A percentile compares a stretch with the other conserved stretches of the same genome.
These are phyloP conservation scores for Papilio protenor DNA, from an alignment of 2,888 invertebrate genomes.

Conservation along the genomic window DNA sequence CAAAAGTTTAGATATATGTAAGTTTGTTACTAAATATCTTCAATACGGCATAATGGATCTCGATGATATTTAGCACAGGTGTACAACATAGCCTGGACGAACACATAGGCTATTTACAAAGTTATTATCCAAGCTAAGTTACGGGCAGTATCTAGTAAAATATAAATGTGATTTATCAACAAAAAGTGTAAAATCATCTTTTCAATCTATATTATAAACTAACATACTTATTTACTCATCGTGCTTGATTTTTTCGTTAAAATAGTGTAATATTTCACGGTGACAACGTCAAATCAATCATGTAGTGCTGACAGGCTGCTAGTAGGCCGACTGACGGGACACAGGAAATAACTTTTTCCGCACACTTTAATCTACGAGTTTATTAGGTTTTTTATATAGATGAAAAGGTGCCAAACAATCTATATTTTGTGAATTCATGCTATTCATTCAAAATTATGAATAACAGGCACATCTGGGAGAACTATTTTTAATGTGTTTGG, in stretches of 20 bases:
- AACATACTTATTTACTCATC: not conserved
- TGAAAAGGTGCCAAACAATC: not conserved
- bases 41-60: no score
- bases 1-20: no score
- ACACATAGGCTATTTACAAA: no score
- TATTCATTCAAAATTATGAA: not conserved
- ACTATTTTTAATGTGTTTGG: not conserved
- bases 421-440: not conserved
- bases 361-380: not conserved
- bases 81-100: no score
- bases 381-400: not conserved
- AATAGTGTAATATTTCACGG: constrained; percentile 45
- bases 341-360: constrained; percentile 10
- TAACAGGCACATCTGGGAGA: not conserved
- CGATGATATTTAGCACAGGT: no score
- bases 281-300: constrained; percentile 60
- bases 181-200: constrained; percentile 3
- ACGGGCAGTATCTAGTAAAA: no score
- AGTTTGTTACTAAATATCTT: no score
- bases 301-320: constrained; percentile 43
- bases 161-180: no score
- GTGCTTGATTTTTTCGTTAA: not conserved
- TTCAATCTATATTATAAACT: not conserved
- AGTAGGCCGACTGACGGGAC: constrained; percentile 20
- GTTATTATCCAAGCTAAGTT: no score